Percentiles rank a stretch among this genome's conserved stretches.
Conservation (phyloP, 2,888 invertebrate genomes). For the Macrosoma leucophasiata region DNA sequence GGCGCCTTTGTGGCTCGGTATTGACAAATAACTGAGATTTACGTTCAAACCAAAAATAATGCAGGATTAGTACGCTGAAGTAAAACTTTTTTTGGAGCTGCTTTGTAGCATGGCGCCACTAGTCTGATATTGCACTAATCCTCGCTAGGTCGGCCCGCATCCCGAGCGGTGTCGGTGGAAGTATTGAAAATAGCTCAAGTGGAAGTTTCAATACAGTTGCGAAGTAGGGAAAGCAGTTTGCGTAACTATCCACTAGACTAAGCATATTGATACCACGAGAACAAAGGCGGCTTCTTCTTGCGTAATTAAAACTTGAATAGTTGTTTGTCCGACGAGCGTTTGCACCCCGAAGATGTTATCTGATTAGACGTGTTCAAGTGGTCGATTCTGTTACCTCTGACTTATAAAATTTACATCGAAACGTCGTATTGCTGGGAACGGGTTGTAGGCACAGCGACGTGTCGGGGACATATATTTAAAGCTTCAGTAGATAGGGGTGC, state of each 20-base stretch:
- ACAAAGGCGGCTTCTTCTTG: constrained; percentile 28
- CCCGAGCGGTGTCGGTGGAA: constrained; percentile 42
- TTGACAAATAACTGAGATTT: constrained; percentile 75
- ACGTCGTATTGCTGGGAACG: constrained; percentile 41
- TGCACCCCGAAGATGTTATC: constrained; percentile 16
- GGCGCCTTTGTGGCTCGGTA: constrained; percentile 70
- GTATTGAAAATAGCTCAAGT: constrained; percentile 61
- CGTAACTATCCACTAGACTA: constrained; percentile 48
- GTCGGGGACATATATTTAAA: constrained; percentile 75
- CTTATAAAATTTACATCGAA: constrained; percentile 42
- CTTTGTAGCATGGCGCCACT: constrained; percentile 60
- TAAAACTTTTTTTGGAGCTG: constrained; percentile 42
- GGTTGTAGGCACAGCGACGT: constrained; percentile 67
- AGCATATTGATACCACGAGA: constrained; percentile 40
- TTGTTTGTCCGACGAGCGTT: constrained; percentile 19
- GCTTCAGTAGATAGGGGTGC: constrained; percentile 75
- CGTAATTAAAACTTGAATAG: constrained; percentile 28
- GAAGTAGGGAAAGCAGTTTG: constrained; percentile 48
- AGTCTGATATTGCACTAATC: constrained; percentile 59
- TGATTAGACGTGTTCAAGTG: constrained; percentile 21
- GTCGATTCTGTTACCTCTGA: constrained; percentile 28
- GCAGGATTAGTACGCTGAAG: constrained; percentile 61
- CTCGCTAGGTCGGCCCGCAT: constrained; percentile 35
- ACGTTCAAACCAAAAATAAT: constrained; percentile 65
- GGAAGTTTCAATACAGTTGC: constrained; percentile 50